phyloP scores from a whole-genome alignment of 2,797 vertebrate species.

The Picus viridis region DNA sequence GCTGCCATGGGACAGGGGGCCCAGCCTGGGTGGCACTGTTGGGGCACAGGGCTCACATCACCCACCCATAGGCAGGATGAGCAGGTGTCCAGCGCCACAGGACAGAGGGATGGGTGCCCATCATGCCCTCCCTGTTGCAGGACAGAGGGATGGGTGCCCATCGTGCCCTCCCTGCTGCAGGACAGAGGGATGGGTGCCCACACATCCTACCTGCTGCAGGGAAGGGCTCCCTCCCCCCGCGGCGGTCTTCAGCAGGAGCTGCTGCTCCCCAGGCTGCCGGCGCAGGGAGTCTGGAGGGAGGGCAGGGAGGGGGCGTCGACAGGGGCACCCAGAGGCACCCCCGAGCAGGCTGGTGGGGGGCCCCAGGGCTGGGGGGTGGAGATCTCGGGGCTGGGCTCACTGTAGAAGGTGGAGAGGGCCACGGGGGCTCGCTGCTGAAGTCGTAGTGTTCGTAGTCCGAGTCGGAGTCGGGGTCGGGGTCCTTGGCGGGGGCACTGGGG shows the following conservation, averaged over 20 bases:
- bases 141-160: not conserved
- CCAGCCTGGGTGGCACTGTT: rapidly evolving
- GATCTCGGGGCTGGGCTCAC: conserved; percentile 48
- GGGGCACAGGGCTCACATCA: not conserved
- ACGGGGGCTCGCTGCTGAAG: conserved; percentile 75
- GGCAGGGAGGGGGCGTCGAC: not conserved
- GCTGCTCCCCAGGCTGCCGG: not conserved
- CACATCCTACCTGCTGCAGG: not conserved
- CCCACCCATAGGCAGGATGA: not conserved
- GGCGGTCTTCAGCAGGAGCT: not conserved
- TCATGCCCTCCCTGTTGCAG: rapidly evolving
- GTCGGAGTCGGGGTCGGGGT: conserved; percentile 53
- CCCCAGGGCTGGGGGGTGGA: rapidly evolving
- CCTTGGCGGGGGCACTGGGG: not conserved
- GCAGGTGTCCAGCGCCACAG: rapidly evolving
- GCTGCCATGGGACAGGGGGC: not conserved
- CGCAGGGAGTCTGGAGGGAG: conserved; percentile 71
- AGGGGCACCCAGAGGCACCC: not conserved
- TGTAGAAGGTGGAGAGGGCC: conserved; percentile 79
- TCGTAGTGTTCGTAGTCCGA: conserved; percentile 78
- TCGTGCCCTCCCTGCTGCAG: not conserved
- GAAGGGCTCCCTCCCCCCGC: not conserved
- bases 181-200: rapidly evolving
- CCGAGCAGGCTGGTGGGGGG: not conserved
- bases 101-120: not conserved